Evolutionary conservation across 2,888 invertebrate species (phyloP), one percentile per base, ranked within the genome.

Genomic region (Buathra laborator): DNA sequence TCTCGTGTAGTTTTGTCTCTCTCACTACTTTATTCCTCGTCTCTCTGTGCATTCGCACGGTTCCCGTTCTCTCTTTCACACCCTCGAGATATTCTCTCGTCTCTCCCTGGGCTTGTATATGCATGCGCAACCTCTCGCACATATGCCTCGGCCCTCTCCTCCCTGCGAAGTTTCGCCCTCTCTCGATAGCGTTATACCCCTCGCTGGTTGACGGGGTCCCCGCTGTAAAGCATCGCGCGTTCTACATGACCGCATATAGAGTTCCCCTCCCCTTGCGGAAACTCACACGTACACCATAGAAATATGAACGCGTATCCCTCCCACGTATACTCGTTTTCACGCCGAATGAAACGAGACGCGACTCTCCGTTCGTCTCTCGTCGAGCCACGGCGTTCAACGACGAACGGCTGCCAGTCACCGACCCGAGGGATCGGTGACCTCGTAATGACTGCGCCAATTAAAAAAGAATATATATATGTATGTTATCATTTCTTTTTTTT

Each of bases 351-450:
- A 78, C 43, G 74, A 78, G 78, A 68, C 82, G 46, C 32, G 66
- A 44, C 64, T 19, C 48, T 46, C 53, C 51, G 48, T 62, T 62
- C 32, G 48, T 24, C n/a, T 46, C 43, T 59, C 59, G 68, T 67
- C 53, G 67, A 29, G 53, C 6, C 48, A 67, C 37, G 67, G 43
- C 51, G 76, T 56, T 48, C 29, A 77, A 44, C 16, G 44, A 77
- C 16, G 44, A 77, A 77, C 46, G 56, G 46, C 56, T 29, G 66
- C 59, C 72, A 64, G 71, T 44, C 64, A 62, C 66, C 85, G 82
- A 84, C 88, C 86, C 78, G 87, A 88, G 88, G 88, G 92, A 91
- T 92, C 92, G 89, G 87, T 90, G 92, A 92, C 92, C 92, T 85
- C 90, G 88, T 89, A 88, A 88, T 88, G 90, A 88, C 86, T 83